Evolutionary conservation across 2,797 vertebrate genomes (phyloP), one percentile per base, ranked within the genome.

Genomic region (Labeo calbasu): DNA sequence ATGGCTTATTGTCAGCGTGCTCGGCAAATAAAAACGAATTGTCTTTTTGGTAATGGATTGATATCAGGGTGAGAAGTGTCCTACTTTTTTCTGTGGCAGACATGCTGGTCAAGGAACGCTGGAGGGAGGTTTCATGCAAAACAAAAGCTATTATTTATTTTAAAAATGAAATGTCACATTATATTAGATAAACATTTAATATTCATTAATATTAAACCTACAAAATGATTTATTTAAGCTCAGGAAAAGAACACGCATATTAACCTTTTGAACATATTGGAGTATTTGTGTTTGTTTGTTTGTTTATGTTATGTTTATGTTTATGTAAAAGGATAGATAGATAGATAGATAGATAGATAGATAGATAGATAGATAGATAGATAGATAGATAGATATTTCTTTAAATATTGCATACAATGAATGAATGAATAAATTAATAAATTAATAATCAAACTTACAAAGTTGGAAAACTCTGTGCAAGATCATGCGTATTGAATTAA

Each of bases 21-120:
- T 92, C 90, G 88, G 92, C 85, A 90, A 91, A 88, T 90, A 89
- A 93, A 91, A 92, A 92, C 91, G 88, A 89, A 86, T 65, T 36
- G 57, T 50, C 50, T 83, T 81, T 82, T 78, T 28, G 32, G 61
- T 77, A 78, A 84, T 84, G 61, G 77, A 83, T 87, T 87, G 51
- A 75, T 53, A 70, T 83, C 59, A 17, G 32, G 13, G 43, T n/a
- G 40, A 77, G 63, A 81, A 55, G 69, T 86, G 76, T 51, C 82
- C 82, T 84, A 84, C 76, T 86, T 84, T 82, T 77, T 51, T 25
- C 63, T 75, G 50, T 65, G 25, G 55, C 70, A 71, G 9, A 69
- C 12, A 15, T 25, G 2, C 23, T 5, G 15, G 15, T 66, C 23
- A 51, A 50, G 51, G 55, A 68, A 23, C 40, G 51, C 77, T 77